Evolutionary conservation across 2,797 vertebrate genomes (phyloP).

Genomic region (Pseudotriccus pelzelni): DNA sequence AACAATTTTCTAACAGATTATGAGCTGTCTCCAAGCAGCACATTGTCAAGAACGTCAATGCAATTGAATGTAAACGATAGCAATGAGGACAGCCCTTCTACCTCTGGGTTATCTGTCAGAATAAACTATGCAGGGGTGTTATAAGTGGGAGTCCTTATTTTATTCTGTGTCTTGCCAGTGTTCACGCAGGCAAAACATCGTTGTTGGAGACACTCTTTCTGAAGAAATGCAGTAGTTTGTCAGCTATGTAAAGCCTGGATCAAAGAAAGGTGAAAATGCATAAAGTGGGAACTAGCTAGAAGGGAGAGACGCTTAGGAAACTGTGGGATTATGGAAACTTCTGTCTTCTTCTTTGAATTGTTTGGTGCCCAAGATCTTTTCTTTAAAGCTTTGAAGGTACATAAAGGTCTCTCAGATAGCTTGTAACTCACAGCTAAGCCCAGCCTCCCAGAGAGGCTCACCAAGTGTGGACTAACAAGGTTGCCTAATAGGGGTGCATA

Average conservation of each 20-base stretch:
- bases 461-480: neutral
- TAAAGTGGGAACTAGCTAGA: neutral
- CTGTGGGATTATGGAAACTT: neutral
- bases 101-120: neutral
- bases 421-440: neutral
- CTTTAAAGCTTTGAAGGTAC: neutral
- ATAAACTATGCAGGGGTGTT: neutral
- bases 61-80: neutral
- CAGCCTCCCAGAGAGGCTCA: neutral
- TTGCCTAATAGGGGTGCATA: neutral
- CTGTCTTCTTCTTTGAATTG: neutral
- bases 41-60: neutral
- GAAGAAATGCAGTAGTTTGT: neutral
- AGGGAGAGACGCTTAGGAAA: neutral
- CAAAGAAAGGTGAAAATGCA: neutral
- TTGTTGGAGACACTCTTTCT: neutral
- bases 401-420: neutral
- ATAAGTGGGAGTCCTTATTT: neutral
- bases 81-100: conserved; percentile 2
- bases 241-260: neutral
- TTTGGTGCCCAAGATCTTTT: neutral
- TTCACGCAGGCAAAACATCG: neutral
- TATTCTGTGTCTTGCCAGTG: neutral
- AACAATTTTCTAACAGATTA: conserved; percentile 8
- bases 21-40: conserved; percentile 23